A percentile compares a stretch with the other conserved stretches of the same genome.
These are phyloP conservation scores for Phoebastria nigripes DNA, from an alignment of 2,797 vertebrate genomes.

Conservation along the genomic window DNA sequence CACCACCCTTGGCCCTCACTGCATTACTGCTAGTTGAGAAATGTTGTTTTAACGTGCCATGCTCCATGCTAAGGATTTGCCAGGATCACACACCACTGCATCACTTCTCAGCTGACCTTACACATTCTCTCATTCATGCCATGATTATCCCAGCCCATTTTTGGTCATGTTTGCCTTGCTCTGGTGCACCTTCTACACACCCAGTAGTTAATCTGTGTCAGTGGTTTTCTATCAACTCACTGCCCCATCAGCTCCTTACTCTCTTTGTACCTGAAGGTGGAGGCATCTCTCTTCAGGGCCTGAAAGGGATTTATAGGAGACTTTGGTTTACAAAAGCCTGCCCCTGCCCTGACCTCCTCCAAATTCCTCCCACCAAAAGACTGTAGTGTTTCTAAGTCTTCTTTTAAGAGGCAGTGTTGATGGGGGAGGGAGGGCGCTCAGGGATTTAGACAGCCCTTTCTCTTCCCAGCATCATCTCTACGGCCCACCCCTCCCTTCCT, in stretches of 20 bases:
- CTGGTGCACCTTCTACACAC: not conserved
- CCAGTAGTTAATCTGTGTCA: not conserved
- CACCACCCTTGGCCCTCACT: not conserved
- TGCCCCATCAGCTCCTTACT: not conserved
- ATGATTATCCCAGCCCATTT: not conserved
- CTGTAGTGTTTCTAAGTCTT: not conserved
- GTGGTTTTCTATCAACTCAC: not conserved
- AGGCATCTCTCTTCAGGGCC: not conserved
- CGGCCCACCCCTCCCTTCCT: not conserved
- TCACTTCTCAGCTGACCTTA: not conserved
- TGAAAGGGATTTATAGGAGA: not conserved
- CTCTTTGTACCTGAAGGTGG: not conserved
- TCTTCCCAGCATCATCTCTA: constrained; percentile 22
- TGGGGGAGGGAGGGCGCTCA: not conserved
- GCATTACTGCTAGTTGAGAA: not conserved
- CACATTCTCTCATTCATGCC: not conserved
- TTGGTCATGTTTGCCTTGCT: not conserved
- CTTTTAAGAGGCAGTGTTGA: constrained; percentile 18
- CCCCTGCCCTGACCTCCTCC: constrained; percentile 33
- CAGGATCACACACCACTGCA: not conserved
- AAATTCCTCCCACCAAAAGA: not conserved
- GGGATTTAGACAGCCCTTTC: constrained; percentile 17
- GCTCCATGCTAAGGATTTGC: not conserved
- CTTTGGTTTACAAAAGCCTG: constrained; percentile 28
- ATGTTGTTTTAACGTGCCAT: not conserved